Evolutionary conservation across 2,888 invertebrate genomes (phyloP).

Genomic region (Dromius quadrimaculatus): DNA sequence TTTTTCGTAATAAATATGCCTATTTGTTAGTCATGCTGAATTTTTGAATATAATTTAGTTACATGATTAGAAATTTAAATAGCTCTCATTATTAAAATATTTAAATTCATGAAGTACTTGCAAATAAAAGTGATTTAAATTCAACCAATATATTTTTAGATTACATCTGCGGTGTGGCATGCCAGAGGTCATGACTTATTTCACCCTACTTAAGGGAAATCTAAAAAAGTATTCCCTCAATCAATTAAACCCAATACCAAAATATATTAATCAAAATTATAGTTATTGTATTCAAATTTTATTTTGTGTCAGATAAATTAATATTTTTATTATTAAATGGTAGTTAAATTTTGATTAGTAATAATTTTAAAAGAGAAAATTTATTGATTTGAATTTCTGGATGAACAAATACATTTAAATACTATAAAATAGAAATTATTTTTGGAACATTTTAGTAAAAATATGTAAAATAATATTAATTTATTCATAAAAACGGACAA

Average conservation of each 20-base stretch:
- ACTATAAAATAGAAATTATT: too few species aligned
- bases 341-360: too few species aligned
- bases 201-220: slow-evolving; percentile 7
- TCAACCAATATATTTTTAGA: slow-evolving; percentile 21
- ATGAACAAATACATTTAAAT: too few species aligned
- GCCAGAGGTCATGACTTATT: slow-evolving; percentile 33
- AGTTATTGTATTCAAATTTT: too few species aligned
- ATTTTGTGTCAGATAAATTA: too few species aligned
- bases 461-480: too few species aligned
- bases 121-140: slow-evolving; percentile 19
- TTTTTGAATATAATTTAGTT: neutral
- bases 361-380: too few species aligned
- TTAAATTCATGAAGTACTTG: neutral
- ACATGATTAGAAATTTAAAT: neutral
- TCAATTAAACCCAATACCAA: neutral
- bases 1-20: neutral
- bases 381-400: too few species aligned
- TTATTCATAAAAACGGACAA: too few species aligned
- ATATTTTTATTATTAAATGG: too few species aligned
- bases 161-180: neutral
- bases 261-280: too few species aligned
- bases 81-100: neutral
- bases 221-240: neutral
- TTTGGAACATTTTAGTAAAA: too few species aligned
- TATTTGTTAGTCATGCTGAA: neutral